Conservation (phyloP, 2,113 vertebrate species). For the Speoplatyrhinus poulsoni region DNA sequence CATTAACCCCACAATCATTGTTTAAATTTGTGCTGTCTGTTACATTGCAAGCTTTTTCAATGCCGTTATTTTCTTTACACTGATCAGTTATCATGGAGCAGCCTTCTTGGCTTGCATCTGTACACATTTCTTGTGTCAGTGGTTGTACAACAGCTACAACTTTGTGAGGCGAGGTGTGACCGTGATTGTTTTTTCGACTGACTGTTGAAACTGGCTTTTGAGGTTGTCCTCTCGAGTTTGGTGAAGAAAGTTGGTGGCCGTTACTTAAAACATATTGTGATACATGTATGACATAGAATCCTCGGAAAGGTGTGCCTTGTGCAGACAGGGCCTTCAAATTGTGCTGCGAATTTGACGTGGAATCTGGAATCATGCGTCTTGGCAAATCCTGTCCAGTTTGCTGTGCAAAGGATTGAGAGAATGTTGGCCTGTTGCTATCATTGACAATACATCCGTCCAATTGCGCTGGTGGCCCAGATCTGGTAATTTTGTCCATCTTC, state of each 20-base stretch:
- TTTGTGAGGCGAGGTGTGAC: conserved; percentile 18
- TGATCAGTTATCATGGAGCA: background rate
- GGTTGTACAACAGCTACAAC: conserved; percentile 66
- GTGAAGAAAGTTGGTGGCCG: background rate
- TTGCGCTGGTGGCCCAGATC: no score
- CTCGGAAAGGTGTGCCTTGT: background rate
- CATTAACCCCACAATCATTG: background rate
- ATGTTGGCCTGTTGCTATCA: no score
- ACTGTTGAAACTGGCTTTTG: background rate
- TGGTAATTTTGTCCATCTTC: background rate
- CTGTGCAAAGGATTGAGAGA: rapidly evolving
- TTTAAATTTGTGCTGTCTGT: background rate
- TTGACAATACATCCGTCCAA: no score
- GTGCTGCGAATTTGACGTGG: background rate
- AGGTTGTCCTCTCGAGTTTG: background rate
- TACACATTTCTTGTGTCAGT: conserved; percentile 27
- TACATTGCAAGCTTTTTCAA: background rate
- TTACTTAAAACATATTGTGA: background rate
- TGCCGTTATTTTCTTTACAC: background rate
- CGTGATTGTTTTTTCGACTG: conserved; percentile 2
- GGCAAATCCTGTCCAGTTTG: background rate
- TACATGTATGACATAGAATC: background rate
- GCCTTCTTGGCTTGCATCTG: background rate
- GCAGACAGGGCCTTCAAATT: background rate
- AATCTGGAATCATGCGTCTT: background rate